Base-by-base conservation (phyloP, 2,888 invertebrate genomes). In the Pseudococcus longispinus region DNA sequence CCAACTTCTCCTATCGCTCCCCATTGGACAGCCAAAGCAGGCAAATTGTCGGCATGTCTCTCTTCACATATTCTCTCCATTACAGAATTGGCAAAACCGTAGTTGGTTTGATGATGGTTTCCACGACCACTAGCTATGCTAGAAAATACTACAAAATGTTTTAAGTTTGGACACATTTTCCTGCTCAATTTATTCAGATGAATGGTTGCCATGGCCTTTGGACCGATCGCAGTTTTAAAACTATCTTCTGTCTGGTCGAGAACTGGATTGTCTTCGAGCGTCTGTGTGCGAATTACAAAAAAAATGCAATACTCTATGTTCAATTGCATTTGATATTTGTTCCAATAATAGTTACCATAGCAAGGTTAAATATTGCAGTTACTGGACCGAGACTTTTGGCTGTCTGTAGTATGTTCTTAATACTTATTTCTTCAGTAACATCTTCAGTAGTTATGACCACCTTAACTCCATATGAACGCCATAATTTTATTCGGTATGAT, bases 91-190 rank as follows among this genome's bases (percentile, higher is more conserved):
- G 96, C 94, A 92, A 95, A 94, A 32, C 96, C 97, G 90, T 97
- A 97, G 91, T 96, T 97, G 26, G 95, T 94, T 91, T 98, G 97
- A 0, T 97, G 97, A 6, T 95, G 94, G 91, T 97, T 97, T 89
- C 98, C 98, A 26, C 97, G 93, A n/a, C 97, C 97, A 90, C 97
- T 97, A 0, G 96, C 95, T 5, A 97, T 95, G 20, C 97, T 97
- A 0, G 97, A 97, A 91, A 97, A 98, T 29, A 96, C 94, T 0
- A 98, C 97, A 90, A 98, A 98, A 91, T 95, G 93, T 89, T 92
- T 90, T 65, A 93, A 89, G 0, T 91, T 77, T 0, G 92, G 92
- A 88, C 94, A 94, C 87, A 92, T 88, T 70, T 91, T 90, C 80
- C 95, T 92, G 0, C 94, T 93, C 1, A 93, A 90, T 88, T 92